Conservation (phyloP, 2,113 vertebrate species). For the Solea solea region DNA sequence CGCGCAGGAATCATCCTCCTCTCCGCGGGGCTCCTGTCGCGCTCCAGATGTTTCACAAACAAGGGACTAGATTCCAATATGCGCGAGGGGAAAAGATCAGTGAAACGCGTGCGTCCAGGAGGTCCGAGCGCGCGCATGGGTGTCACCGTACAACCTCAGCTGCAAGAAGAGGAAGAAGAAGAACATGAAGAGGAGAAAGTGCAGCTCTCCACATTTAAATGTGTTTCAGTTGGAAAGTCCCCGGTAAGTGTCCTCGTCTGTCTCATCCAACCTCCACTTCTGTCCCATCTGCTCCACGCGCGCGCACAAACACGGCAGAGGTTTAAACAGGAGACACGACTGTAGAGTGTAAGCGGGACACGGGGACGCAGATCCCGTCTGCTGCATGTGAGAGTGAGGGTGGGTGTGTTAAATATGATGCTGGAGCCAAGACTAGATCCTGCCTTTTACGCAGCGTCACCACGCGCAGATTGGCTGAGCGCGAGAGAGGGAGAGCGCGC, state of each 20-base stretch:
- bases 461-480: conserved; percentile 91
- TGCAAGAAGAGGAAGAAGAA: conserved; percentile 9
- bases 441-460: conserved; percentile 91
- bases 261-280: conserved; percentile 31
- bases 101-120: conserved; percentile 28
- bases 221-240: conserved; percentile 51
- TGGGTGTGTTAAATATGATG: conserved; percentile 93
- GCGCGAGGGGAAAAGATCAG: conserved; percentile 24
- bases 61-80: conserved; percentile 17
- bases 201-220: conserved; percentile 33
- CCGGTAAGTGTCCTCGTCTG: conserved; percentile 29
- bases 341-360: conserved; percentile 57
- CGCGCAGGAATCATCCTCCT: conserved; percentile 69
- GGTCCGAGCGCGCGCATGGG: conserved; percentile 47
- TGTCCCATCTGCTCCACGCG: conserved; percentile 11
- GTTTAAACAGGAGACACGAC: conserved; percentile 54
- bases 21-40: neutral
- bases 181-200: neutral
- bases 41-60: neutral
- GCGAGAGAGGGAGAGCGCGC: conserved; percentile 20
- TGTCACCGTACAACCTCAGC: conserved; percentile 26
- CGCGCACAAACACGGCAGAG: no score
- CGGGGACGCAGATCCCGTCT: conserved; percentile 62
- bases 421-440: conserved; percentile 84
- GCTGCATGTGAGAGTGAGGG: conserved; percentile 73